Evolutionary conservation across 1,140 invertebrate genomes (phyloP).

Genomic region (Charaxes varanes): DNA sequence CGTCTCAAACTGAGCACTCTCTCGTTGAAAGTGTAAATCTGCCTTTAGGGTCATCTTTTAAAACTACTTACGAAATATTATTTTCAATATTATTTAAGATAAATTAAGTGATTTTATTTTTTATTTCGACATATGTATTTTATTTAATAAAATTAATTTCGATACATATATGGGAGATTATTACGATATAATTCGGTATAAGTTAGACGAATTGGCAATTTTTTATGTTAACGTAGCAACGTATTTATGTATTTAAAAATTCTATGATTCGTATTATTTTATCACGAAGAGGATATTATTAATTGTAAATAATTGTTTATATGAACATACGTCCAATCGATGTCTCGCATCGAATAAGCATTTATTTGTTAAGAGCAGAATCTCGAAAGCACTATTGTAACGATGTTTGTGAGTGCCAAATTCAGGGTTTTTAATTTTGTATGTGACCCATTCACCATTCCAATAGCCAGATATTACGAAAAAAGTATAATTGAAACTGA

Average conservation of each 20-base stretch:
- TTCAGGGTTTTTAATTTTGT: constrained; percentile 37
- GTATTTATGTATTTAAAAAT: constrained; percentile 12
- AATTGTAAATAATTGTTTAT: constrained; percentile 61
- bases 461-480: constrained; percentile 50
- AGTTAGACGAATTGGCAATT: constrained; percentile 21
- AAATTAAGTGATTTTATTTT: constrained; percentile 22
- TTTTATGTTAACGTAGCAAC: constrained; percentile 23
- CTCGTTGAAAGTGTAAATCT: too few relatives aligned
- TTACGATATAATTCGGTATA: constrained; percentile 14
- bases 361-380: constrained; percentile 58
- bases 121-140: constrained; percentile 21
- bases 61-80: too few relatives aligned
- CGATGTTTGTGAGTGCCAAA: constrained; percentile 54
- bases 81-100: too few relatives aligned
- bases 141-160: constrained; percentile 23
- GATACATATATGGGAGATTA: constrained; percentile 20
- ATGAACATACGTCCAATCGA: constrained; percentile 52
- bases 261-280: background rate
- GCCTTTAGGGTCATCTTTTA: too few relatives aligned
- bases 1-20: too few relatives aligned
- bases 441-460: constrained; percentile 52
- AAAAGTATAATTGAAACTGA: constrained; percentile 45
- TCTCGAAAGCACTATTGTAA: constrained; percentile 45
- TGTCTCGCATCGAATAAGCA: constrained; percentile 36
- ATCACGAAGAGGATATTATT: too few relatives aligned